These are phyloP conservation scores for Nerophis lumbriciformis DNA, from an alignment of 2,113 vertebrate species.

Conservation along the genomic window DNA sequence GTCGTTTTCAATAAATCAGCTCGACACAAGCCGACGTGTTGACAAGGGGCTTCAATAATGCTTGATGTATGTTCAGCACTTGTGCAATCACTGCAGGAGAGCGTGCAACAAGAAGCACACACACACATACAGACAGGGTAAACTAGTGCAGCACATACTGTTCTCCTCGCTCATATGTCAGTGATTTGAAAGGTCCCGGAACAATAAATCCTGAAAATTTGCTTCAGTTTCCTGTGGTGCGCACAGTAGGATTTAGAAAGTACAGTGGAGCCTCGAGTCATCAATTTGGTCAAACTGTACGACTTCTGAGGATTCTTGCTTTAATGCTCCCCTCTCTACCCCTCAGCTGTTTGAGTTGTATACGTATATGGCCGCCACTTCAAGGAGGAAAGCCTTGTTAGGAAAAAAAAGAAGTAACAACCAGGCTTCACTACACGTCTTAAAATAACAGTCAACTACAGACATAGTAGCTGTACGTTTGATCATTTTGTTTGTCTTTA, in stretches of 20 bases:
- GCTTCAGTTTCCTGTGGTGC: slow-evolving; percentile 28
- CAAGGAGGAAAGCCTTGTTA: too few species aligned
- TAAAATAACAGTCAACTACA: too few species aligned
- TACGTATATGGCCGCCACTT: too few species aligned
- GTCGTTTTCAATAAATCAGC: slow-evolving; percentile 3
- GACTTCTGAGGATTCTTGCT: too few species aligned
- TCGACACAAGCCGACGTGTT: slow-evolving; percentile 1
- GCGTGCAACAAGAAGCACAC: neutral
- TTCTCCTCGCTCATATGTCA: slow-evolving; percentile 19
- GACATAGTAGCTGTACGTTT: too few species aligned
- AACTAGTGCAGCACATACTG: slow-evolving; percentile 20
- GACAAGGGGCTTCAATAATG: neutral
- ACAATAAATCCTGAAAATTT: slow-evolving; percentile 49
- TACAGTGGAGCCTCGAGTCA: neutral
- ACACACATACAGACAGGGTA: slow-evolving; percentile 2
- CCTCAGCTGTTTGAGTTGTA: too few species aligned
- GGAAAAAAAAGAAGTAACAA: too few species aligned
- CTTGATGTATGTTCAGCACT: slow-evolving; percentile 5
- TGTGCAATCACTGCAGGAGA: slow-evolving; percentile 5
- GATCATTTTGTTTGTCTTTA: too few species aligned
- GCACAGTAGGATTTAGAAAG: slow-evolving; percentile 13
- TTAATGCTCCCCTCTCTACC: too few species aligned
- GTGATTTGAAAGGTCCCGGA: slow-evolving; percentile 29
- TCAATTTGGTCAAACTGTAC: too few species aligned
- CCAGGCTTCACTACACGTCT: too few species aligned